phyloP scores from a whole-genome alignment of 2,797 vertebrate genomes.

The Hozukius guyotensis region DNA sequence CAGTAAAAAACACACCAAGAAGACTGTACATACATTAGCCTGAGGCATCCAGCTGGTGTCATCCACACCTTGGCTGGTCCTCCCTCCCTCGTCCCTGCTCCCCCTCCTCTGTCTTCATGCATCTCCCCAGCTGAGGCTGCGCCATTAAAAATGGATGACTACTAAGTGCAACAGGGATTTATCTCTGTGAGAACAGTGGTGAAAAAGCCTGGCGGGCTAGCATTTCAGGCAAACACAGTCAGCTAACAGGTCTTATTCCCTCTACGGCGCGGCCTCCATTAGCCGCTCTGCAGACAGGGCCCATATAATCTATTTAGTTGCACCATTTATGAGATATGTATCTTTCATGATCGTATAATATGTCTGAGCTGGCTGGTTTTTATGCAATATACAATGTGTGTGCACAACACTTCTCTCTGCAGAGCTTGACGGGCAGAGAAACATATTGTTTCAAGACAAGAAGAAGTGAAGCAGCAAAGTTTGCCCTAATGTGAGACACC shows the following conservation, averaged over 20 bases:
- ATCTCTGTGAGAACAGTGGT: conserved; percentile 76
- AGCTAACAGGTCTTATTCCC: conserved; percentile 74
- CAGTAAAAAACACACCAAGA: conserved; percentile 40
- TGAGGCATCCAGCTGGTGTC: conserved; percentile 51
- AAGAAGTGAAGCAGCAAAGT: neutral
- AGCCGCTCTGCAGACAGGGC: conserved; percentile 70
- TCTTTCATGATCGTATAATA: conserved; percentile 75
- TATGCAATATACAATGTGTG: conserved; percentile 17
- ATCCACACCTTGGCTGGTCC: conserved; percentile 54
- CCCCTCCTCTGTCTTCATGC: conserved; percentile 52
- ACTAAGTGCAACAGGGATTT: conserved; percentile 86
- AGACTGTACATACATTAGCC: conserved; percentile 43
- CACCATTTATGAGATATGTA: conserved; percentile 77
- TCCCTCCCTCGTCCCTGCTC: neutral
- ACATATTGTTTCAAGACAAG: neutral
- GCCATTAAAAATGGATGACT: conserved; percentile 87
- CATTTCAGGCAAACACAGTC: conserved; percentile 72
- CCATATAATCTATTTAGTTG: conserved; percentile 76
- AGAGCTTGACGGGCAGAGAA: neutral
- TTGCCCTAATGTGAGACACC: neutral
- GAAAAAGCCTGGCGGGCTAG: conserved; percentile 74
- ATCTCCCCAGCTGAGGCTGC: conserved; percentile 78
- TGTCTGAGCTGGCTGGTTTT: conserved; percentile 44
- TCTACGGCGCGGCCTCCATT: conserved; percentile 67
- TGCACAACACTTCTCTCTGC: conserved; percentile 29